These are phyloP conservation scores for Psilanteris sp. DNA, from an alignment of 1,140 invertebrate genomes.

Conservation along the genomic window DNA sequence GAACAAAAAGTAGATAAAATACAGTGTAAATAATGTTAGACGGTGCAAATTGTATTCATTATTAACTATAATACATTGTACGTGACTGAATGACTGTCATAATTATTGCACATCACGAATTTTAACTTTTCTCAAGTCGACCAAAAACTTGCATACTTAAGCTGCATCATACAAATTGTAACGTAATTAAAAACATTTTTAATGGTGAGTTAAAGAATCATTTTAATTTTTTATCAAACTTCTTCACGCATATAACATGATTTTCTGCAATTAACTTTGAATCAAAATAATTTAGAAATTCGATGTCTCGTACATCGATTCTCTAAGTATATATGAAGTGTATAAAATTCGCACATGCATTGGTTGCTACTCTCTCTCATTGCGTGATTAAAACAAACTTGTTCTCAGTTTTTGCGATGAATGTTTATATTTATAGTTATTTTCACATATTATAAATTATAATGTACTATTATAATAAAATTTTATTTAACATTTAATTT, in stretches of 20 bases:
- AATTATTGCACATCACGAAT: slow-evolving; percentile 48
- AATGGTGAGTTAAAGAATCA: slow-evolving; percentile 27
- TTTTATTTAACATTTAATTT: too few relatives aligned
- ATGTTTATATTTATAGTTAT: too few relatives aligned
- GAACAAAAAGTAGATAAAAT: slow-evolving; percentile 20
- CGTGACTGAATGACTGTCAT: slow-evolving; percentile 45
- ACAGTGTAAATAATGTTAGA: slow-evolving; percentile 36
- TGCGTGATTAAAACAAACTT: too few relatives aligned
- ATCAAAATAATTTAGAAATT: background rate
- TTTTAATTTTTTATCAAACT: slow-evolving; percentile 4
- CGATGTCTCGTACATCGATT: too few relatives aligned
- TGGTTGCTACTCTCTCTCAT: too few relatives aligned
- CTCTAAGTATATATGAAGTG: too few relatives aligned
- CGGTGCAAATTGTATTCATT: slow-evolving; percentile 37
- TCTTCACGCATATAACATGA: slow-evolving; percentile 10
- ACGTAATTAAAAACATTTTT: slow-evolving; percentile 34
- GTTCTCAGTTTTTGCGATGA: too few relatives aligned
- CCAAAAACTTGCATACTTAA: slow-evolving; percentile 6
- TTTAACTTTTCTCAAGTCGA: slow-evolving; percentile 28
- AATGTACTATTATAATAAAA: too few relatives aligned
- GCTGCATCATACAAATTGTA: slow-evolving; percentile 11
- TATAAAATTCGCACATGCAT: too few relatives aligned
- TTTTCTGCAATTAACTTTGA: too few relatives aligned
- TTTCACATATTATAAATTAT: too few relatives aligned
- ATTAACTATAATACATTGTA: slow-evolving; percentile 47